Conservation (phyloP, 2,797 vertebrate genomes). For the Myioborus miniatus region DNA sequence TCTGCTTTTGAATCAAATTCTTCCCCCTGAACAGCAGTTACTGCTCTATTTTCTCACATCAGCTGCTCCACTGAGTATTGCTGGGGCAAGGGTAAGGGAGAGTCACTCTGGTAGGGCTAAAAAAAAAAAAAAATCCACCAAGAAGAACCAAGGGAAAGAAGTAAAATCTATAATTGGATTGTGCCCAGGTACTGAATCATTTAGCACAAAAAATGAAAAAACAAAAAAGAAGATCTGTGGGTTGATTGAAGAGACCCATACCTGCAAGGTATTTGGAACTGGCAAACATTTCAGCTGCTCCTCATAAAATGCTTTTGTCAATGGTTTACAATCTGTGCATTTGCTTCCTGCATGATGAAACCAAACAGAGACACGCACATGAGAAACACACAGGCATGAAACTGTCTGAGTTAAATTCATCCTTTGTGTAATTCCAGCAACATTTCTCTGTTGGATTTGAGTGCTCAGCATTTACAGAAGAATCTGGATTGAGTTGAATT, state of each 20-base stretch:
- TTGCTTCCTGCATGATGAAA: neutral
- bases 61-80: neutral
- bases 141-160: neutral
- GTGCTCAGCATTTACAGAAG: neutral
- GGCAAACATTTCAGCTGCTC: neutral
- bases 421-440: conserved; percentile 6
- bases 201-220: neutral
- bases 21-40: neutral
- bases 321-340: neutral
- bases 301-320: neutral
- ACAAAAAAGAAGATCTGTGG: neutral
- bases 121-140: neutral
- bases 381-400: neutral
- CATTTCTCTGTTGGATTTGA: conserved; percentile 10
- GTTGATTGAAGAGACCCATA: neutral
- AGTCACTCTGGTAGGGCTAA: neutral
- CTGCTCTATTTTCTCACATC: neutral
- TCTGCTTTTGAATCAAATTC: neutral
- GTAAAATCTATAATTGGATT: neutral
- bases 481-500: conserved; percentile 47
- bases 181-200: neutral
- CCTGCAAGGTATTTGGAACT: neutral
- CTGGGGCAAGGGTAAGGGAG: neutral
- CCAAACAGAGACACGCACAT: neutral
- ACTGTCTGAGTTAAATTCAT: neutral